These are phyloP conservation scores for Rhabdomys dilectus DNA, from an alignment of 2,113 vertebrate species.

Conservation along the genomic window DNA sequence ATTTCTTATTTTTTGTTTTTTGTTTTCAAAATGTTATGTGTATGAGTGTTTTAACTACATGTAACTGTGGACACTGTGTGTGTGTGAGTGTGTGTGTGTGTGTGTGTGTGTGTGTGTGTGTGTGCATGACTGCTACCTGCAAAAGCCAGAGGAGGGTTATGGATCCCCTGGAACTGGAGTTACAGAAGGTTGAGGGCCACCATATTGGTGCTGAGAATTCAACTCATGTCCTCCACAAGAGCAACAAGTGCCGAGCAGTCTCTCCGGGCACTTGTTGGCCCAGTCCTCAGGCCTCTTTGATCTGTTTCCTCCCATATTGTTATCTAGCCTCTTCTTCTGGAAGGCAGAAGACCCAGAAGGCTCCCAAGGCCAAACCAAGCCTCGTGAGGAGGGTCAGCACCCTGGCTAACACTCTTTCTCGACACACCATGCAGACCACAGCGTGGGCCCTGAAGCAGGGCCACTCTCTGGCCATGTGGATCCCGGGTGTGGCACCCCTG, in stretches of 20 bases:
- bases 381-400: slow-evolving; percentile 77
- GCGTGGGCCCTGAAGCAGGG: slow-evolving; percentile 83
- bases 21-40: background rate
- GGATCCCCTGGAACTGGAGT: background rate
- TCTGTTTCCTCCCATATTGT: background rate
- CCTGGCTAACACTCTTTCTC: slow-evolving; percentile 83
- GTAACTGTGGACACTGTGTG: too few relatives aligned
- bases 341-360: background rate
- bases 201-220: background rate
- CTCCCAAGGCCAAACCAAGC: slow-evolving; percentile 66
- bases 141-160: background rate
- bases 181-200: background rate
- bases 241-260: background rate
- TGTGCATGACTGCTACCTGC: background rate
- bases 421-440: slow-evolving; percentile 83
- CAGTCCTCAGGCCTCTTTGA: background rate
- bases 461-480: slow-evolving; percentile 84
- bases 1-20: background rate
- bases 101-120: background rate
- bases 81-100: too few relatives aligned
- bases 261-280: too few relatives aligned
- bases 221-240: background rate
- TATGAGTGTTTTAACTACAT: background rate
- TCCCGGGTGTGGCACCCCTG: slow-evolving; percentile 82
- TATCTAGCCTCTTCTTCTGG: slow-evolving; percentile 35